Base-by-base conservation (phyloP, 1,140 invertebrate species). In the Lucilia sericata region DNA sequence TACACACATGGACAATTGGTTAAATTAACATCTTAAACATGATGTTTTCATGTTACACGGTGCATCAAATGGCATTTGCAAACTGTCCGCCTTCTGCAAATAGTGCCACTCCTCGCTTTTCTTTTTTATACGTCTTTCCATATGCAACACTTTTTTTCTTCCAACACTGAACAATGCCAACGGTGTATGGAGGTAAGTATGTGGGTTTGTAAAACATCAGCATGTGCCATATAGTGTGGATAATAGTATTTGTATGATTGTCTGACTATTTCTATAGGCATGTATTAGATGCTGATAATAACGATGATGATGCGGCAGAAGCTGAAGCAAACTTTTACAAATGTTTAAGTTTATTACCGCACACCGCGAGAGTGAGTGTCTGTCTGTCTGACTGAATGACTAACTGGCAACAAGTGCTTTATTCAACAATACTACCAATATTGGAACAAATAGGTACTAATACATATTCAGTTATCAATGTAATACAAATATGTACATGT, bases 21-120 rank as follows among this genome's bases (percentile, higher is more conserved):
- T 70, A 70, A 70, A 70, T 70, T 70, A 70, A 70, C 60, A 70
- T 70, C 60, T 70, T 70, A 21, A 70, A 70, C 60, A 70, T 70
- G 60, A 70, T 70, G 60, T 70, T 70, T 70, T 70, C 60, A 70
- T 70, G 60, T 70, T 70, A 70, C 19, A 19, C 60, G 60, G n/a
- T 21, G n/a, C 60, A 70, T 70, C 60, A 70, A 70, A 70, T 70
- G 60, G 60, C 60, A 70, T 70, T 21, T 70, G 60, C n/a, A 21
- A 60, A 21, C 60, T 70, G 60, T 70, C 60, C 60, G 60, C 60
- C 60, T 70, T 70, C 60, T 70, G 60, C 60, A 70, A 70, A 70
- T 70, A 70, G 60, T 70, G 60, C 60, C 60, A 70, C 60, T 70
- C 60, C 60, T 70, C n/a, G 19, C 19, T 70, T 12, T 60, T 60